Conservation (phyloP, 2,113 vertebrate genomes). For the Enhydra lutris region DNA sequence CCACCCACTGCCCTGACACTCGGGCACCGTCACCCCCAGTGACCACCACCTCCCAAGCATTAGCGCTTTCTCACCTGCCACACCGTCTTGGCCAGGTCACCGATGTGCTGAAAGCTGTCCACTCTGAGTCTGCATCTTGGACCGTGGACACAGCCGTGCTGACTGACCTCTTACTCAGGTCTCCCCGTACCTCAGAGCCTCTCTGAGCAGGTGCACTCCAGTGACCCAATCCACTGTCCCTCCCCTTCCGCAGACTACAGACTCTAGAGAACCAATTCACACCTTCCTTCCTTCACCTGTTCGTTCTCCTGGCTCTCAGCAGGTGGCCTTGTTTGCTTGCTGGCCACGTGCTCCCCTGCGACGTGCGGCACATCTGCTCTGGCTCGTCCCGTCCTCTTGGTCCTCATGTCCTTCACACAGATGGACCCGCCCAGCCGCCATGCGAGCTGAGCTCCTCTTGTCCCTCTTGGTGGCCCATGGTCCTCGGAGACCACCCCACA, state of each 20-base stretch:
- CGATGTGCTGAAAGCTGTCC: neutral
- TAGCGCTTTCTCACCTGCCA: neutral
- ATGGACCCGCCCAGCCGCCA: neutral
- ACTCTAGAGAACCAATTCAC: accelerated
- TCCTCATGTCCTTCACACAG: neutral
- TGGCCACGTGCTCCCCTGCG: neutral
- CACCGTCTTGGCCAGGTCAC: neutral
- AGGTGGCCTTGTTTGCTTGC: neutral
- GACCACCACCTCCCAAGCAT: neutral
- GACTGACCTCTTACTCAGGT: neutral
- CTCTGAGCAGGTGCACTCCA: neutral
- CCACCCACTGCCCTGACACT: neutral
- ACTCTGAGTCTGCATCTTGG: neutral
- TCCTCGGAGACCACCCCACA: accelerated
- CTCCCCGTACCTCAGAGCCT: neutral
- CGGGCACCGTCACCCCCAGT: accelerated
- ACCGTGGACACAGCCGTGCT: neutral
- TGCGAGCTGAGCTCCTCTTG: too few relatives aligned
- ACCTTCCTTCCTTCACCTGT: neutral
- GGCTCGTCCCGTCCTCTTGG: neutral
- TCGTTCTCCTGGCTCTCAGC: neutral
- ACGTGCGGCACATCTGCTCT: neutral
- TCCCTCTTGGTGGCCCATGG: accelerated
- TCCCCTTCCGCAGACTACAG: neutral
- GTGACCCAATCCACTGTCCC: neutral